Base-by-base conservation (phyloP, 2,113 vertebrate genomes). In the Poeciliopsis prolifica region DNA sequence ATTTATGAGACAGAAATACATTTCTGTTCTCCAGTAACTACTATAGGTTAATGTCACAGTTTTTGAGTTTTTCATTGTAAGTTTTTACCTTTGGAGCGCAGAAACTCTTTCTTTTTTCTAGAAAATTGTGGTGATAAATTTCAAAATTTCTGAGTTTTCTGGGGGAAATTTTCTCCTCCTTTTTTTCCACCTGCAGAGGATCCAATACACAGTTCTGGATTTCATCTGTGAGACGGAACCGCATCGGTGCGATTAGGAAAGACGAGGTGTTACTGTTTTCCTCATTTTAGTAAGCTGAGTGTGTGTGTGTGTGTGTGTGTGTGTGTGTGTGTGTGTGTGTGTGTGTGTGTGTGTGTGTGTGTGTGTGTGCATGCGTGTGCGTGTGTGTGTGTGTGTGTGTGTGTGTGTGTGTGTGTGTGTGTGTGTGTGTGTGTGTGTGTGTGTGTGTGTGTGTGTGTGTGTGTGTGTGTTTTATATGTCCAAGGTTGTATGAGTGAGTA, bases 241-340 rank as follows among this genome's bases (percentile, higher is more conserved):
- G 54, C 77, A 79, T 65, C 70, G 86, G 26, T 54, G 2, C 22
- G 76, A 85, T 87, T 76, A 80, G 54, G 80, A n/a, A 70, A 51
- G 78, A 84, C 33, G 8, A 51, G 8, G 29, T 12, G 3, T 54
- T 64, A 48, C 70, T 65, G 19, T 30, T 40, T 44, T 58, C 61
- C 40, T 42, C 17, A 24, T 33, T 64, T 11, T 67, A 68, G 42
- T 79, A 70, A 24, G 17, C 77, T 82, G 11, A 11, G n/a, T 35
- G 77, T 54, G n/a, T 42, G 40, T 1, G 35, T 13, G 29, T 29
- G 29, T 29, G 29, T 29, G 29, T 29, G 29, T 29, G 29, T 29
- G 29, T 29, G 29, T 29, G 29, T 29, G 29, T 29, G 29, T 29
- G 2, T 29, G 29, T 29, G 2, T 29, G n/a, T n/a, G n/a, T 29